Evolutionary conservation across 2,113 vertebrate species (phyloP).

Genomic region (Propithecus coquereli): DNA sequence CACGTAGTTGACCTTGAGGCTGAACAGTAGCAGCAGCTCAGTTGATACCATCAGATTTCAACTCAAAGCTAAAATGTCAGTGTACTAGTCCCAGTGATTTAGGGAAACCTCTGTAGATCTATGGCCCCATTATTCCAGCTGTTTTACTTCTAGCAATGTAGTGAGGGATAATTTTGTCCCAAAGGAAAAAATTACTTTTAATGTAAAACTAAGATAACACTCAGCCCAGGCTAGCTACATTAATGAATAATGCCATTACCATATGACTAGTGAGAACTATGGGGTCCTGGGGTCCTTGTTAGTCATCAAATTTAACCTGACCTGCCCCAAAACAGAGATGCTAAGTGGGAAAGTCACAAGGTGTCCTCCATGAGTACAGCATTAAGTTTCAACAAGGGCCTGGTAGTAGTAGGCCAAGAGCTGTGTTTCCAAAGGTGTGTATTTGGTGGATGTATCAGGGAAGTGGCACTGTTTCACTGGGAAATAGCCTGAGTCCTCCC

Average conservation of each 20-base stretch:
- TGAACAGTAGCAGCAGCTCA: neutral
- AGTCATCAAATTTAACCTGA: neutral
- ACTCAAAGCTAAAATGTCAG: neutral
- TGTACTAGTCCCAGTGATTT: neutral
- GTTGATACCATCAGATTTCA: neutral
- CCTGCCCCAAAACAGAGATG: neutral
- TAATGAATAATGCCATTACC: neutral
- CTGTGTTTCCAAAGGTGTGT: neutral
- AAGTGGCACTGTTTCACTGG: neutral
- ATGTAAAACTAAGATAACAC: neutral
- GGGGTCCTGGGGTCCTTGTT: neutral
- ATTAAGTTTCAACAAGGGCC: neutral
- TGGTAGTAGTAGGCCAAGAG: neutral
- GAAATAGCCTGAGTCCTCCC: neutral
- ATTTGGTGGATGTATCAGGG: neutral
- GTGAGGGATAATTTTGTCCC: neutral
- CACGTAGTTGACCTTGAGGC: neutral
- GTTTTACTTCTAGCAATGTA: neutral
- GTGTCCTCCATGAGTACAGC: neutral
- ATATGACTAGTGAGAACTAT: neutral
- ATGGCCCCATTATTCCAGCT: neutral
- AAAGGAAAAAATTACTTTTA: neutral
- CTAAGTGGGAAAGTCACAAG: neutral
- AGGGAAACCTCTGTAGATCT: neutral
- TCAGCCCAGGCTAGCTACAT: too few species aligned